Evolutionary conservation across 1,140 invertebrate genomes (phyloP), one percentile per base, ranked within the genome.

Genomic region (Pogonomyrmex barbatus): DNA sequence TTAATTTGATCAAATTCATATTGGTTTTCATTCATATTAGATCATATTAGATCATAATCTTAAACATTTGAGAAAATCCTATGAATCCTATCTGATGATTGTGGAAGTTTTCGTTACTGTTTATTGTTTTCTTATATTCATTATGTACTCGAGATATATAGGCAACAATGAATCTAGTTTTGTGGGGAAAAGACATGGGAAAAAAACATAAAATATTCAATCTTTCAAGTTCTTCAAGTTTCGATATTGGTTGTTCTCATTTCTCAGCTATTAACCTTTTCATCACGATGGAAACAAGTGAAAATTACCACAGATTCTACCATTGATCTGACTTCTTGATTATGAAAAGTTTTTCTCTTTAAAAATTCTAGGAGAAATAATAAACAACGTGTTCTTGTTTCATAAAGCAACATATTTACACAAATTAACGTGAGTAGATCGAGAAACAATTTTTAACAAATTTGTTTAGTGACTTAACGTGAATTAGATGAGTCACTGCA

Each of bases 401-500:
- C 4, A 4, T 47, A 24, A 67, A 33, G 2, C 47, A n/a, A 67
- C 5, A 9, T 33, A 67, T 39, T 78, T 60, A 12, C 45, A 56
- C 17, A 56, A 75, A 75, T 33, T 56, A 39, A 54, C 33, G 10
- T 75, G 14, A 39, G 10, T 39, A 10, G 17, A 56, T 17, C 12
- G 24, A 63, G 14, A 63, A 8, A 63, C 4, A 12, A 45, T 9
- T 52, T 33, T 63, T 77, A 12, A n/a, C 17, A 30, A 73, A 33
- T 73, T 73, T 33, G 36, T 77, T 77, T 33, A 45, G 14, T 77
- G 24, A 42, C 36, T 77, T 30, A 45, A 77, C 9, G 10, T 30
- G 39, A 77, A 65, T 36, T 65, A 65, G 63, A 1, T 77, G 73
- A 62, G 24, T 77, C 24, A 77, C 14, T 62, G 39, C 24, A 12